Base-by-base conservation (phyloP, 2,888 invertebrate genomes). In the Standfussiana lucernea region DNA sequence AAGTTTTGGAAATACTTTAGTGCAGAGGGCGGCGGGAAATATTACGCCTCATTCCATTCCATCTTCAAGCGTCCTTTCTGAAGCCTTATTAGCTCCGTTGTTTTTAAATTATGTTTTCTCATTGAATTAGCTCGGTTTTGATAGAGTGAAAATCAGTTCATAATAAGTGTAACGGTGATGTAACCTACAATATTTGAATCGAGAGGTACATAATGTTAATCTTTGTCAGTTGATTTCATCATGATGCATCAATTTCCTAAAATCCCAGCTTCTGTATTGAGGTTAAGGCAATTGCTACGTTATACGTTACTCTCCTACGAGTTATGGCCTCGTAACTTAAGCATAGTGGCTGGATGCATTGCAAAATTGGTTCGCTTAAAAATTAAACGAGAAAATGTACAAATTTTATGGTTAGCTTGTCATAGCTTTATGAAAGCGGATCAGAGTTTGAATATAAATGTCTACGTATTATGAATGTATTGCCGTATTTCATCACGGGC, bases 391-490 rank as follows among this genome's bases (percentile, higher is more conserved):
- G 32, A 72, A 21, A n/a, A 47, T 75, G 53, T 56, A 47, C 35
- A 50, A 45, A 66, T 47, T 62, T 13, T 28, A 78, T 62, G 37
- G 66, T 70, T 67, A 45, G 53, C n/a, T 70, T 40, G 83, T 62
- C 83, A 80, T 77, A 67, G 65, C 83, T 61, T 70, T 47, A 61
- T 66, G 45, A 62, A 83, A 53, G 65, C 15, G 35, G 18, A 47
- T 35, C 66, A 50, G n/a, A 50, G 18, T 68, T 56, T 50, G n/a
- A 28, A 77, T 53, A 53, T 56, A 32, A 42, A 65, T 50, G n/a
- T 64, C 40, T 40, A 42, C 28, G 15, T 32, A 66, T 15, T 61
- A 53, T 18, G 24, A 68, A 82, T 59, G 56, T 35, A 50, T 77
- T 68, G 15, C 62, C 62, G 28, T 56, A 64, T 79, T 77, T 69